Percentiles rank a stretch among this genome's conserved stretches.
phyloP scores from a whole-genome alignment of 2,888 invertebrate genomes.

The Macrosiphum euphorbiae region DNA sequence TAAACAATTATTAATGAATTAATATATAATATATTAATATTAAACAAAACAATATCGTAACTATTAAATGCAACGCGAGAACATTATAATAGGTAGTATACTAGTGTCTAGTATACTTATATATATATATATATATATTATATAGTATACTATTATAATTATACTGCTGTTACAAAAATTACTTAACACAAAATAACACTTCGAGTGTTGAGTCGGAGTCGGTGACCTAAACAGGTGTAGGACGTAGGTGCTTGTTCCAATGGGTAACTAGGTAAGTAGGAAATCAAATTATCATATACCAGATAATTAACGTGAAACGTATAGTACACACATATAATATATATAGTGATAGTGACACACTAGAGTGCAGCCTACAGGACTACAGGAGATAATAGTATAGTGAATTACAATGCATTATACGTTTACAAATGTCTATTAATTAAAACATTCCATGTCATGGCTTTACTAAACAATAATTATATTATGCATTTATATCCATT shows the following conservation, averaged over 20 bases:
- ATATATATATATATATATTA: too few species aligned
- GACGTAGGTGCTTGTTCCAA: not conserved
- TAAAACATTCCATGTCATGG: not conserved
- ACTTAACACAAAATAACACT: not conserved
- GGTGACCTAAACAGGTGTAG: not conserved
- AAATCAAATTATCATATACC: slow-evolving; percentile 16
- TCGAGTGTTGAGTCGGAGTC: not conserved
- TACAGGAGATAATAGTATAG: not conserved
- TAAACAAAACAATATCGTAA: not conserved
- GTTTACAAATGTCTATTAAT: slow-evolving; percentile 14
- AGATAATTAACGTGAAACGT: not conserved
- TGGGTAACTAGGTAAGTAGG: not conserved
- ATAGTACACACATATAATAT: not conserved
- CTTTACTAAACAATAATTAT: not conserved
- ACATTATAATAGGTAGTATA: not conserved
- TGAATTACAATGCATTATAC: not conserved
- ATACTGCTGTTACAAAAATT: not conserved
- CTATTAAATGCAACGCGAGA: not conserved
- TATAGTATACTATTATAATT: not conserved
- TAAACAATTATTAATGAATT: not conserved
- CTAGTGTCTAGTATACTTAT: too few species aligned
- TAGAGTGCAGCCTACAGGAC: too few species aligned
- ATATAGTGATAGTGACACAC: too few species aligned
- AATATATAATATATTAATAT: not conserved
- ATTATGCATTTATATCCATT: not conserved